Evolutionary conservation across 1,140 invertebrate species (phyloP), one percentile per base, ranked within the genome.

Genomic region (Panonychus citri): DNA sequence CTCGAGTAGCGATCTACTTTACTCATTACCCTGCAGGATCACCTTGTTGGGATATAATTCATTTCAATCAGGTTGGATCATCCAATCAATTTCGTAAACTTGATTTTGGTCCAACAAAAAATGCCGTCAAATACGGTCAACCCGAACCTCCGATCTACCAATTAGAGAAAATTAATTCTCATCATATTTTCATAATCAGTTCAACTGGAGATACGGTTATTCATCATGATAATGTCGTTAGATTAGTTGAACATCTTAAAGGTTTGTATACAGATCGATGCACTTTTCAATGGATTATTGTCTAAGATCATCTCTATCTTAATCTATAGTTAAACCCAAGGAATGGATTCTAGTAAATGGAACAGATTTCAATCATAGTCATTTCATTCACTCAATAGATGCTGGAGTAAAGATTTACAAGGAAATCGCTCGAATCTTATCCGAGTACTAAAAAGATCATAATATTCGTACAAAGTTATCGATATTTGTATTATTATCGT

Each of bases 121-220:
- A 59, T 27, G 7, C 26, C 3, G 28, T 53, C 1, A 12, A 4
- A 13, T 59, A 59, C 25, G 57, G 57, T 25, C 17, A 5, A 17
- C 8, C 30, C 10, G 24, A 19, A 3, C 53, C 53, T 12, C 57
- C 57, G 8, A 24, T 51, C 28, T 59, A 49, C 17, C 24, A 27
- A 2, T n/a, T 59, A 13, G 24, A 12, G 12, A 19, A 30, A 19
- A 59, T 59, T 19, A 15, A 13, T 8, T 28, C 40, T 2, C 50
- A 59, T 13, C 8, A 39, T 17, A 59, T 57, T 13, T n/a, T 46
- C 1, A 19, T 59, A 17, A 34, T 57, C 2, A 26, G 25, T 27
- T 58, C 26, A 25, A 19, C 5, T n/a, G 59, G 19, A 19, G 57
- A 59, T 40, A 60, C 26, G 28, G 15, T 59, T 19, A 40, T 55